Evolutionary conservation across 1,140 invertebrate genomes (phyloP).

Genomic region (Kradibia gibbosae): DNA sequence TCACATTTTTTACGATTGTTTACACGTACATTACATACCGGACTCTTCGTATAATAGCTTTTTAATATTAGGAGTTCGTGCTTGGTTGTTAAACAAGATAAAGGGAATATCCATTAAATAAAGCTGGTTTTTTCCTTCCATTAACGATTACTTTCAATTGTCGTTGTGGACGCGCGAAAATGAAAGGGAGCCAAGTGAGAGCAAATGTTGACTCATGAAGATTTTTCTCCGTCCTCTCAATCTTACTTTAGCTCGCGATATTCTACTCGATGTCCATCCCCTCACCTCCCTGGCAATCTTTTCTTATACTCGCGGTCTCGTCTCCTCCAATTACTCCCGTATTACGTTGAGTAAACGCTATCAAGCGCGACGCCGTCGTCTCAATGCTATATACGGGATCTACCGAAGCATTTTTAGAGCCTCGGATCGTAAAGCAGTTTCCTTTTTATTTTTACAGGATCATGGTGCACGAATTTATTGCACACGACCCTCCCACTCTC

Average conservation of each 20-base stretch:
- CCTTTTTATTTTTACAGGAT: slow-evolving; percentile 32
- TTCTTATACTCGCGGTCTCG: slow-evolving; percentile 12
- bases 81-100: neutral
- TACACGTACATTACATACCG: no score
- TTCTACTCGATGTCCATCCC: slow-evolving; percentile 6
- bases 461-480: slow-evolving; percentile 1
- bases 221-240: slow-evolving; percentile 4
- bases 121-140: slow-evolving; percentile 7
- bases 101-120: neutral
- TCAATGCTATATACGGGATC: neutral
- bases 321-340: slow-evolving; percentile 39
- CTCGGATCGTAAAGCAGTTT: slow-evolving; percentile 5
- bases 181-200: neutral
- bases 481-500: neutral
- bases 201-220: slow-evolving; percentile 29
- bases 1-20: no score
- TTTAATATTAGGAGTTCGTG: neutral
- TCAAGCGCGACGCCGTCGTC: slow-evolving; percentile 3
- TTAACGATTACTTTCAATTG: slow-evolving; percentile 40
- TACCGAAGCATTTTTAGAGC: slow-evolving; percentile 5
- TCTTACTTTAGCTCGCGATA: slow-evolving; percentile 5
- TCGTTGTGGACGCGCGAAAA: neutral
- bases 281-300: neutral
- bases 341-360: slow-evolving; percentile 29
- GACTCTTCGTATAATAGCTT: no score